Base-by-base conservation (phyloP, 2,797 vertebrate genomes). In the Fistularia tabacaria region DNA sequence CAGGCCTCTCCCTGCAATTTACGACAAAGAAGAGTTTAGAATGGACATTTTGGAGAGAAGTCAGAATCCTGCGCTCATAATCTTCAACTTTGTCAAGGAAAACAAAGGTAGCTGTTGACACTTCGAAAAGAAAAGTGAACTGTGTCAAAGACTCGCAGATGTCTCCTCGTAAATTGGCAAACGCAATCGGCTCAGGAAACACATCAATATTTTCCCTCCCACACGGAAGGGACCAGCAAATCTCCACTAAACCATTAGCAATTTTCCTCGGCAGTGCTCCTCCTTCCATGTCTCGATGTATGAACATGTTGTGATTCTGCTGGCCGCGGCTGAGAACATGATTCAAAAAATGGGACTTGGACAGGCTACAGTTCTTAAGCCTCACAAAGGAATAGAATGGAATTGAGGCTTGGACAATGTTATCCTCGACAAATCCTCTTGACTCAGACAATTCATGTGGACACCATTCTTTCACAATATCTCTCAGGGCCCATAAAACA, bases 401-500 rank as follows among this genome's bases (percentile, higher is more conserved):
- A 1, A 78, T 54, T 1, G 64, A 0, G 15, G 76, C 59, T 40
- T 67, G 54, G 10, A 85, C 81, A 59, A 87, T 70, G 1, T 49
- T 85, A 9, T 88, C 59, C 50, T 91, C 91, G 42, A 57, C 55
- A 47, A 83, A 82, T 14, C 40, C 63, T 57, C 8, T 77, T 36
- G 69, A 54, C 40, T 76, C 48, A 54, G 54, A 60, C 43, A 63
- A 46, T 0, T 45, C 62, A 49, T 79, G 81, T 9, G 88, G 70
- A 71, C 71, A 15, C 83, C 88, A 92, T 1, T 87, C 86, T 78
- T 87, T 88, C 46, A 90, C 60, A 0, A 90, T 81, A 1, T 79
- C 84, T 62, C 90, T 75, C 50, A 93, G 45, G 51, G 88, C 89
- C 90, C 90, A 92, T 4, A 92, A 72, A 74, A 91, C 80, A 36